Evolutionary conservation across 2,888 invertebrate genomes (phyloP), one percentile per base, ranked within the genome.

Genomic region (Suillia variegata): DNA sequence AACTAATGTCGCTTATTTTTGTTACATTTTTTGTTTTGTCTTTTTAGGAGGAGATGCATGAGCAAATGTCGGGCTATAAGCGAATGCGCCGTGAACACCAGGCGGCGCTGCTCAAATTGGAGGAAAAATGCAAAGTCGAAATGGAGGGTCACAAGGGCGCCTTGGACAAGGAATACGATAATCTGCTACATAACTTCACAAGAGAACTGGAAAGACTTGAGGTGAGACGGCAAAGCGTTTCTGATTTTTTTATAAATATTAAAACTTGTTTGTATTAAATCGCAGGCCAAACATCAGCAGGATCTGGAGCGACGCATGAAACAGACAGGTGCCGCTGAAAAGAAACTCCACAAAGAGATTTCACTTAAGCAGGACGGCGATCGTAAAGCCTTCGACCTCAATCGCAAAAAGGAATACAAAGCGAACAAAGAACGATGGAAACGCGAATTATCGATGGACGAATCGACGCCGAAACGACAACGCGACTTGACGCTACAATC

Each of bases 1-100:
- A n/a, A n/a, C n/a, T n/a, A n/a, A n/a, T n/a, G n/a, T n/a, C 5
- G 26, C 26, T 26, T 10, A 26, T 6, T 26, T 26, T 26, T 26
- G 6, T 26, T 38, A 13, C 10, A 38, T 38, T 38, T n/a, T 38
- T 38, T 31, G 31, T 38, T 38, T 38, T 38, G 15, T 38, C n/a
- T 38, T 45, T 20, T 20, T 59, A 81, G 81, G 94, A 98, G 86
- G 98, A 98, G 84, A 95, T 98, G 93, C 94, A 97, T 84, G 98
- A 99, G 83, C 98, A 99, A 85, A 98, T 98, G 95, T 93, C 95
- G 56, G 97, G 97, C 20, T 98, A 98, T 84, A 98, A 99, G 84
- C 88, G 98, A 67, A 95, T 99, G 93, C 87, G 99, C 64, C 89
- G 96, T 66, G 96, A 96, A 81, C 99, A 99, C 83, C 98, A 98